A percentile compares a stretch with the other conserved stretches of the same genome.
Evolutionary conservation across 2,113 vertebrate species (phyloP).

Genomic region (Oceanites oceanicus): DNA sequence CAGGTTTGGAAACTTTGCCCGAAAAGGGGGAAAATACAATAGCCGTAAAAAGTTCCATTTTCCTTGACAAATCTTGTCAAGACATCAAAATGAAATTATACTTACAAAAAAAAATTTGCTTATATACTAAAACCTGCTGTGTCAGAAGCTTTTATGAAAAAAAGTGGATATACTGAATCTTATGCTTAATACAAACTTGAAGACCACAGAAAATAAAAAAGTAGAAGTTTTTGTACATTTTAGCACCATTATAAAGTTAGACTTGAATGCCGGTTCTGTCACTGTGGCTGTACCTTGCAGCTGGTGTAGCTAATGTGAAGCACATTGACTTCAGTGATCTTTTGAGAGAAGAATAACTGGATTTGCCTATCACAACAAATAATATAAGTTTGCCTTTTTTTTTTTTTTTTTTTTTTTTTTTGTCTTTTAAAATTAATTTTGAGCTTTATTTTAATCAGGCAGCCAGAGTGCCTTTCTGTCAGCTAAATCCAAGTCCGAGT

Average conservation of each 20-base stretch:
- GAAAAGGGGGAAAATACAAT: not conserved
- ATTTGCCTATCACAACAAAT: not conserved
- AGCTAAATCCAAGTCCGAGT: constrained; percentile 92
- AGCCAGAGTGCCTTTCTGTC: constrained; percentile 58
- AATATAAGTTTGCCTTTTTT: not conserved
- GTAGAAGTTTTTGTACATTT: constrained; percentile 47
- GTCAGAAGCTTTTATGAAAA: constrained; percentile 33
- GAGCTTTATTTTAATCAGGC: not conserved
- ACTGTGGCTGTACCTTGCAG: not conserved
- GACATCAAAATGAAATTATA: not conserved
- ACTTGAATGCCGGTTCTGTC: not conserved
- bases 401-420: not conserved
- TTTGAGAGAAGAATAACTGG: constrained; percentile 35
- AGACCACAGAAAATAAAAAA: constrained; percentile 50
- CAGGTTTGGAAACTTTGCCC: not conserved
- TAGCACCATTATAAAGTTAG: constrained; percentile 68
- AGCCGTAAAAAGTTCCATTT: constrained; percentile 5
- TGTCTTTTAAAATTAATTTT: not conserved
- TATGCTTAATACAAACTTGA: constrained; percentile 46
- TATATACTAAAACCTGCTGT: not conserved
- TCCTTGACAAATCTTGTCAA: not conserved
- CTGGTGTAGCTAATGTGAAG: constrained; percentile 1
- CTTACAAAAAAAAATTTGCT: not conserved
- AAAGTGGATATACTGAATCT: constrained; percentile 11
- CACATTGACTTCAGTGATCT: not conserved